These are phyloP conservation scores for Epizoanthus ramosus DNA, from an alignment of 92 coral and sea anemone genomes.

Conservation along the genomic window DNA sequence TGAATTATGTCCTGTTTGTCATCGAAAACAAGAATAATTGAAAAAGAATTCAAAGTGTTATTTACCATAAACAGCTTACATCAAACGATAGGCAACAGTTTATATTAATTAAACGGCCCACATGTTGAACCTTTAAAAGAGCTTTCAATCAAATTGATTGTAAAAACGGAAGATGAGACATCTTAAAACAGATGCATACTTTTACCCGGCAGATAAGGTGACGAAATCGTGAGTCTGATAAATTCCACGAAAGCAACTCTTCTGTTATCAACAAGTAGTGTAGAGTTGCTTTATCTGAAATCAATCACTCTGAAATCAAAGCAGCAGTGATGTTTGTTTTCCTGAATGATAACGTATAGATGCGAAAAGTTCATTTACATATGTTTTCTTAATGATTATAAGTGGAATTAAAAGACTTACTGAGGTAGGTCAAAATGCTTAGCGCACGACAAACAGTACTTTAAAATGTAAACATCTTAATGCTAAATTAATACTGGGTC, in stretches of 20 bases:
- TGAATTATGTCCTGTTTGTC: too few relatives aligned
- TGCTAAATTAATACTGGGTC: neutral
- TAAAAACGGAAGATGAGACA: conserved; percentile 36
- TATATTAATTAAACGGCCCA: too few relatives aligned
- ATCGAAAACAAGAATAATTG: too few relatives aligned
- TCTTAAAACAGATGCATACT: conserved; percentile 31
- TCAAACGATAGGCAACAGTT: too few relatives aligned
- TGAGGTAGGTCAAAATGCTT: neutral
- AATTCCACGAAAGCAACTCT: neutral
- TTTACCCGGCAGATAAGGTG: neutral
- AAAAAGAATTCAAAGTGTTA: too few relatives aligned
- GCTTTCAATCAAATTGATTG: too few relatives aligned
- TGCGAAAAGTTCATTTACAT: neutral
- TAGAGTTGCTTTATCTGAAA: neutral
- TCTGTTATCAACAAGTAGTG: neutral
- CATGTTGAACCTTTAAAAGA: too few relatives aligned
- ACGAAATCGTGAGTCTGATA: neutral
- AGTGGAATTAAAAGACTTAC: conserved; percentile 6
- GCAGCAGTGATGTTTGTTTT: neutral
- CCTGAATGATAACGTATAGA: neutral
- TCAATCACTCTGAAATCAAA: conserved; percentile 4
- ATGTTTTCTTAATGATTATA: neutral
- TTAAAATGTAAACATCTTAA: conserved; percentile 5
- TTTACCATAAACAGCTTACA: too few relatives aligned
- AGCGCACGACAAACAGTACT: neutral